Base-by-base conservation (phyloP, 1,140 invertebrate genomes). In the Melipona quadrifasciata region DNA sequence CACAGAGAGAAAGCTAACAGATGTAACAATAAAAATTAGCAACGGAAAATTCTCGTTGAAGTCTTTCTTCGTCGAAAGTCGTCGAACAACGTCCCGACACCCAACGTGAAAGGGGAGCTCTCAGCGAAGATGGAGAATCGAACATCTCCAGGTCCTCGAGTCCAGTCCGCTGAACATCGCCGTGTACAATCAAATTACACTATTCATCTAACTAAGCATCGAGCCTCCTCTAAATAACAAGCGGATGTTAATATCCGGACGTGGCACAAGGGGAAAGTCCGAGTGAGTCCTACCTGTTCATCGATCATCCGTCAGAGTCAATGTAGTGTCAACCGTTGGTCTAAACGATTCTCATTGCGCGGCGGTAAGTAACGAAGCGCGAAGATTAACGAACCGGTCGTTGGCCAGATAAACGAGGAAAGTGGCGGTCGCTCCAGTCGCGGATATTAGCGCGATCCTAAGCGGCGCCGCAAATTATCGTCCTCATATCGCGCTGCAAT, bases 341-440 rank as follows among this genome's bases (percentile, higher is more conserved):
- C 65, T 64, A 47, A 70, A 47, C 73, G 73, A 51, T 82, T 68
- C 72, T 19, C 51, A 0, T 3, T 47, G 24, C 31, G 24, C 8
- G 17, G 16, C n/a, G 21, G 55, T 6, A 14, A 34, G 39, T 79
- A 84, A 79, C 82, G 75, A 84, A 71, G 51, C 82, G 75, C 1
- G 51, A 84, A 84, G 67, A 84, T 84, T 79, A 79, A 84, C 79
- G 82, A 67, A 84, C 27, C 82, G 6, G 75, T 79, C 39, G 55
- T 34, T 53, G 67, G 65, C 14, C 75, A 39, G 82, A 84, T 84
- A 79, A 84, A 71, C 58, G 82, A 71, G 39, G 17, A 77, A 77
- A 82, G 72, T 57, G 72, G 57, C 10, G 58, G n/a, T 5, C 24
- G 74, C 39, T 47, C 8, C 39, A 47, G 39, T 17, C 16, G 34